Percentiles rank a stretch among this genome's conserved stretches.
Evolutionary conservation across 2,113 vertebrate genomes (phyloP).

Genomic region (Lampris incognitus): DNA sequence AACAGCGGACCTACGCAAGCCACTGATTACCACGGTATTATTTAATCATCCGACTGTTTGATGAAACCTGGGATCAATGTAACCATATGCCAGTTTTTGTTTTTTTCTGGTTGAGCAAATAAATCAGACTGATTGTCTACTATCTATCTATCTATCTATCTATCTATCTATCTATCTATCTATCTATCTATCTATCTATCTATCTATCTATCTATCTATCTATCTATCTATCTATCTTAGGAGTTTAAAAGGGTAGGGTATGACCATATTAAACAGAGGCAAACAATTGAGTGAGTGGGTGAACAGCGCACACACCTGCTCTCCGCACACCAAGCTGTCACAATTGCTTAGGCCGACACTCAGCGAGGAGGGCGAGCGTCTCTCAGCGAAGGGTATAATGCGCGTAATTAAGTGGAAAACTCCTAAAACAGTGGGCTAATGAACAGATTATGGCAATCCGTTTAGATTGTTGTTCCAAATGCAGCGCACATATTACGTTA

Average conservation of each 20-base stretch:
- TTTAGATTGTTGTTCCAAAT: slow-evolving; percentile 52
- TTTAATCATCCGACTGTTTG: too few relatives aligned
- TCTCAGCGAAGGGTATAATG: slow-evolving; percentile 48
- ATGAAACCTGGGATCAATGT: too few relatives aligned
- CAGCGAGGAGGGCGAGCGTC: slow-evolving; percentile 70
- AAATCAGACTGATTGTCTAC: too few relatives aligned
- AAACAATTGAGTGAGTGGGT: slow-evolving; percentile 68
- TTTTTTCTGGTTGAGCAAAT: too few relatives aligned
- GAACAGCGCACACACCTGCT: slow-evolving; percentile 83
- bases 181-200: neutral
- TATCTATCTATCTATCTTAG: neutral
- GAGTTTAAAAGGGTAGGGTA: slow-evolving; percentile 37
- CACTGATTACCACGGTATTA: too few relatives aligned
- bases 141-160: slow-evolving; percentile 20
- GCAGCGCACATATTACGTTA: slow-evolving; percentile 11
- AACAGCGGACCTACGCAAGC: neutral
- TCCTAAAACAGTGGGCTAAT: slow-evolving; percentile 75
- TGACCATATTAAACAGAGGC: slow-evolving; percentile 71
- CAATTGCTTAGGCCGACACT: slow-evolving; percentile 72
- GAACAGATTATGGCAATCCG: slow-evolving; percentile 67
- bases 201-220: neutral
- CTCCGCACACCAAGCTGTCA: slow-evolving; percentile 80
- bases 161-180: neutral
- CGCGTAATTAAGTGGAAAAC: slow-evolving; percentile 77
- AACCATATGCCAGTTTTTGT: too few relatives aligned